phyloP scores from a whole-genome alignment of 2,113 vertebrate species.

The Typhlomys cinereus region DNA sequence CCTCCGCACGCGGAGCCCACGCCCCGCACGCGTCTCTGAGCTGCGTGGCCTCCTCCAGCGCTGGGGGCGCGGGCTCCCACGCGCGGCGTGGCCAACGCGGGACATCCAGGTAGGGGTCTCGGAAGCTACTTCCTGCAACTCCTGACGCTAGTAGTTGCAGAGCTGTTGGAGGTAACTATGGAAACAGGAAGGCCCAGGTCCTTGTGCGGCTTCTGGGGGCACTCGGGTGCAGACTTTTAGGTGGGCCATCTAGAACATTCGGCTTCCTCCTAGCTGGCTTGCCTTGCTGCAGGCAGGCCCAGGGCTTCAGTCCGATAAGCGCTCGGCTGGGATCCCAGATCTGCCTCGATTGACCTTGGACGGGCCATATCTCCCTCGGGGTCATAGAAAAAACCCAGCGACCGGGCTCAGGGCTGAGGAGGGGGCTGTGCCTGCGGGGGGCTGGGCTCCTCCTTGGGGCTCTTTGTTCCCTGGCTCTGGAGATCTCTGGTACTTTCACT shows the following conservation, averaged over 20 bases:
- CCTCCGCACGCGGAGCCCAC: too few species aligned
- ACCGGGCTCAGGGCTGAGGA: background rate
- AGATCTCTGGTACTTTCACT: slow-evolving; percentile 27
- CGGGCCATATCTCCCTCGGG: background rate
- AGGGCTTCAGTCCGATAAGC: background rate
- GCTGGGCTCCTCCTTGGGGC: background rate
- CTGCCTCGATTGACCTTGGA: background rate
- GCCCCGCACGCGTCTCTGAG: background rate
- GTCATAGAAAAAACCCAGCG: background rate
- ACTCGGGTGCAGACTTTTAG: background rate
- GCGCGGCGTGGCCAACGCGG: too few species aligned
- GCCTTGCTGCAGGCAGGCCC: background rate
- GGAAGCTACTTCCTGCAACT: background rate
- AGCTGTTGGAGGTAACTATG: background rate
- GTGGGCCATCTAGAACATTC: background rate
- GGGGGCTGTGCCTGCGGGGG: background rate
- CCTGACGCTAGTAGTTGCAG: background rate
- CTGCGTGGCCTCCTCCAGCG: background rate
- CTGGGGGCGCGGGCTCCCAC: background rate
- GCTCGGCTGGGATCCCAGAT: background rate
- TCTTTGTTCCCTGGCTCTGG: background rate
- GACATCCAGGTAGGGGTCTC: background rate
- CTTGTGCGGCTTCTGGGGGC: background rate
- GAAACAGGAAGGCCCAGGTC: background rate
- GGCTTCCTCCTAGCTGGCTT: background rate